Evolutionary conservation across 2,113 vertebrate genomes (phyloP).

Genomic region (Python bivittatus): DNA sequence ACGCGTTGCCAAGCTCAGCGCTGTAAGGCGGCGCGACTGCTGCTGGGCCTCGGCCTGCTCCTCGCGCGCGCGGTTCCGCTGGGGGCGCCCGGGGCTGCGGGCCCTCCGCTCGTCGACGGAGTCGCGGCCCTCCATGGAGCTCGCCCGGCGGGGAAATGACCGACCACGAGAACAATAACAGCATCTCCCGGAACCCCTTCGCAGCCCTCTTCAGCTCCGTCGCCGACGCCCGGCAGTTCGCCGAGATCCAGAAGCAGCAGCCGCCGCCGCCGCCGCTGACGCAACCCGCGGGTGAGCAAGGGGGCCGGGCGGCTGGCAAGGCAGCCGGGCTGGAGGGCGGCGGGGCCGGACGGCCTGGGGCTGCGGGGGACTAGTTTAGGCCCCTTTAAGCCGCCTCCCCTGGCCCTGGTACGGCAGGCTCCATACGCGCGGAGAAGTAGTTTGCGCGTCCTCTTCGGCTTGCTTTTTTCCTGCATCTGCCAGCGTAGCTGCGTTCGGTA

Average conservation of each 20-base stretch:
- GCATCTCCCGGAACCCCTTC: constrained; percentile 94
- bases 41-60: background rate
- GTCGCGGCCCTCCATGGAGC: constrained; percentile 76
- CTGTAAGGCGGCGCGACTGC: background rate
- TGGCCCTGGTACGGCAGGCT: too few species aligned
- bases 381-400: background rate
- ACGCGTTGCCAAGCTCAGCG: background rate
- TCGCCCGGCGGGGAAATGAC: constrained; percentile 87
- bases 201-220: constrained; percentile 95
- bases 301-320: background rate
- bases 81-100: background rate
- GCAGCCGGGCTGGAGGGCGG: background rate
- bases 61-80: background rate
- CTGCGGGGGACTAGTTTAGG: background rate
- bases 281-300: constrained; percentile 76
- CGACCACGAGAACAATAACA: constrained; percentile 98
- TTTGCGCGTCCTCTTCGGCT: background rate
- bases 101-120: background rate
- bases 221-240: constrained; percentile 95
- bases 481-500: background rate
- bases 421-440: background rate
- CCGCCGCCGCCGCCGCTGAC: constrained; percentile 78
- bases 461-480: background rate
- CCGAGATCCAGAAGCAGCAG: constrained; percentile 86
- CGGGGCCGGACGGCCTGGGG: background rate